Evolutionary conservation across 2,888 invertebrate genomes (phyloP), one percentile per base, ranked within the genome.

Genomic region (Philhelius pedissequus): DNA sequence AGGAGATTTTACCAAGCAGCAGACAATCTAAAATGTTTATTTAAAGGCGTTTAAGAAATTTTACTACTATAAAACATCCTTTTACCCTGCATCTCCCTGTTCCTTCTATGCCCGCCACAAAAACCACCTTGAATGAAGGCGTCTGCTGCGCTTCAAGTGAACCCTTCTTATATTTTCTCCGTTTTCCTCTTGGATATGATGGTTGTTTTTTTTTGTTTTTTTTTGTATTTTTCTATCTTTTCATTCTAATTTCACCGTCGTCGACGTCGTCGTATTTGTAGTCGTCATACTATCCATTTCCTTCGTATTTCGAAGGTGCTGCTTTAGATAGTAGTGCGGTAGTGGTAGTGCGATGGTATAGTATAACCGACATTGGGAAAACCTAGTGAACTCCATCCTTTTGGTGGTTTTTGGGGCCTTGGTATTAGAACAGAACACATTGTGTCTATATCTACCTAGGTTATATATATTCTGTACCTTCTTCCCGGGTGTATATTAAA

Each of bases 311-410:
- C 60, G 50, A 66, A 32, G 64, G 62, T 62, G 45, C 62, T 64
- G 40, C 48, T 64, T 22, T 30, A 30, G 18, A 13, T 68, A 30
- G 52, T 68, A 20, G 32, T 54, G n/a, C n/a, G 18, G 32, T 74
- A 43, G 50, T 79, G 8, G 70, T 30, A 35, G 15, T 22, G 3
- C 15, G 13, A 35, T 73, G 40, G 45, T 45, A 15, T n/a, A 50
- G 40, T 40, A 15, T 69, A 58, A 74, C 56, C 68, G 68, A 66
- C 68, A 79, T 81, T 52, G 68, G 20, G 68, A 64, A 82, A 79
- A 83, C 83, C 83, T 83, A 79, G 79, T 79, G 56, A 79, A 74
- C 79, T 83, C 83, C 74, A 79, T 74, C 62, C 74, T 43, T 66
- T 79, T 70, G 40, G 73, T 64, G 73, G 73, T 64, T 83, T 82